Conservation (phyloP, 2,797 vertebrate genomes). For the Aselliscus stoliczkanus region DNA sequence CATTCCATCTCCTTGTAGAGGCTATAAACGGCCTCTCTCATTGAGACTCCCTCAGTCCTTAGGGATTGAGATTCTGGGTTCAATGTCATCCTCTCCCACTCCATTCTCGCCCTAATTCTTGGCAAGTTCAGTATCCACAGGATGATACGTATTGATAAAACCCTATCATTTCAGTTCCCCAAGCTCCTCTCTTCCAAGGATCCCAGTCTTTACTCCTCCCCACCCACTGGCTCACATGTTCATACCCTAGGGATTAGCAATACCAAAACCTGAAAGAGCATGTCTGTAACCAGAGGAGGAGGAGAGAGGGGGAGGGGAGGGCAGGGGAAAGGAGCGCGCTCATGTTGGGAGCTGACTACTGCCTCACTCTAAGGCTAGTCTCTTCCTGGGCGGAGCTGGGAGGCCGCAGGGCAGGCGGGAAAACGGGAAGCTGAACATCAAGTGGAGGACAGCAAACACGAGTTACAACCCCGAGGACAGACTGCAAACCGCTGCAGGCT, state of each 20-base stretch:
- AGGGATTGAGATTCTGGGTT: background rate
- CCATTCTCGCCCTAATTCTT: background rate
- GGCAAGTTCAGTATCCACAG: background rate
- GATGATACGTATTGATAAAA: background rate
- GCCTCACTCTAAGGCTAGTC: background rate
- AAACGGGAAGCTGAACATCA: background rate
- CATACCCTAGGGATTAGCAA: background rate
- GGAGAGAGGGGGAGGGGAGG: too few species aligned
- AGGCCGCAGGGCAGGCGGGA: background rate
- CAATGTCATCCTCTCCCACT: background rate
- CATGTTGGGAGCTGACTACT: background rate
- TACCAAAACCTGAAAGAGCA: fast-evolving
- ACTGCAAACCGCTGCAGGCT: fast-evolving
- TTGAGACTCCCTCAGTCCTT: fast-evolving
- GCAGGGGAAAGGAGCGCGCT: too few species aligned
- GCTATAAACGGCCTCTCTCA: fast-evolving
- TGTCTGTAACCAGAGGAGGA: background rate
- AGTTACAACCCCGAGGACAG: background rate
- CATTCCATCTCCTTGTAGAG: too few species aligned
- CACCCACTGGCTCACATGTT: fast-evolving
- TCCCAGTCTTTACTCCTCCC: too few species aligned
- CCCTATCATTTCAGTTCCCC: background rate
- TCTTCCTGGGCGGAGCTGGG: fast-evolving
- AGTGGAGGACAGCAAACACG: background rate
- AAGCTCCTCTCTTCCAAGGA: background rate